phyloP scores from a whole-genome alignment of 2,888 invertebrate genomes.

The Oligia latruncula region DNA sequence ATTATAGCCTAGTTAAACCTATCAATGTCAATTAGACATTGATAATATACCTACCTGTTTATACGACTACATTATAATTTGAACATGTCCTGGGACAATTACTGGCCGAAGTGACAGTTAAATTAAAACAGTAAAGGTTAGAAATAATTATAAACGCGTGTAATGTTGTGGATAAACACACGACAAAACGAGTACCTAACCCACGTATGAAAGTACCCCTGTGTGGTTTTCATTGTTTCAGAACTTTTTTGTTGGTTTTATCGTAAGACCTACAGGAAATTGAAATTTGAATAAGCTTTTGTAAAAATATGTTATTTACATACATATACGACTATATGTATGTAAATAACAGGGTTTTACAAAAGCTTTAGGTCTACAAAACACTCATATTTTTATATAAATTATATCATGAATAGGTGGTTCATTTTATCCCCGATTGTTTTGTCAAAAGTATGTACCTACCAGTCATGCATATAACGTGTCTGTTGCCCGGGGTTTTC shows the following conservation, averaged over 20 bases:
- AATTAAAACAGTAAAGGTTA: conserved; percentile 27
- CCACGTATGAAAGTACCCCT: conserved; percentile 14
- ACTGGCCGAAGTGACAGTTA: neutral
- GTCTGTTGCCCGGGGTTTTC: too few species aligned
- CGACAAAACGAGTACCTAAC: neutral
- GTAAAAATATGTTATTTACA: conserved; percentile 27
- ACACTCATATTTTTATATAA: conserved; percentile 24
- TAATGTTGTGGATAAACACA: neutral
- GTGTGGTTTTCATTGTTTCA: conserved; percentile 44
- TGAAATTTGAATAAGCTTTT: conserved; percentile 54
- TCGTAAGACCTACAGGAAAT: conserved; percentile 32
- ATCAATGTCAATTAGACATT: neutral
- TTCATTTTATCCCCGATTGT: neutral
- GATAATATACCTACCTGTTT: neutral
- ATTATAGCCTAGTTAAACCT: neutral
- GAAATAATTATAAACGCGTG: conserved; percentile 32
- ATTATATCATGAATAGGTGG: conserved; percentile 3
- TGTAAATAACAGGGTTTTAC: too few species aligned
- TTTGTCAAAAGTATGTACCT: too few species aligned
- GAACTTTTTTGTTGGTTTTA: conserved; percentile 12
- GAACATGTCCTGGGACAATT: neutral
- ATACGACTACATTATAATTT: neutral
- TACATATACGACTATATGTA: neutral
- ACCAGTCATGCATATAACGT: too few species aligned
- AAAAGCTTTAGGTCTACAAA: conserved; percentile 1